Conservation (phyloP, 2,113 vertebrate genomes). For the Kryptolebias marmoratus region DNA sequence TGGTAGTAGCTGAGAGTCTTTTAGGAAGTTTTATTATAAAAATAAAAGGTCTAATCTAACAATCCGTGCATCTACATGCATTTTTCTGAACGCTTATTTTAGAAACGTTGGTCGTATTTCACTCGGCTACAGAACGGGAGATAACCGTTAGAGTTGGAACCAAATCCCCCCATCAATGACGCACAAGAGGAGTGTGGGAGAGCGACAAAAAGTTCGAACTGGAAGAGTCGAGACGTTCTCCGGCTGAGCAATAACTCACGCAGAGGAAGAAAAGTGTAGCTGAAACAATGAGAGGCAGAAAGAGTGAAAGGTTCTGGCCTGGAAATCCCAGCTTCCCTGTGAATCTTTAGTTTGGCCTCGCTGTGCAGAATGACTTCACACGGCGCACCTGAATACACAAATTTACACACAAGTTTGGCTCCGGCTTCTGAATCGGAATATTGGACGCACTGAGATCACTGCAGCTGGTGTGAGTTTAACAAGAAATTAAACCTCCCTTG, state of each 20-base stretch:
- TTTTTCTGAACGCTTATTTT: too few relatives aligned
- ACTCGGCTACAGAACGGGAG: not conserved
- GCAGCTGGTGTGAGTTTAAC: constrained; percentile 82
- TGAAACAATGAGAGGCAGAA: constrained; percentile 45
- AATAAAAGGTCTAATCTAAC: too few relatives aligned
- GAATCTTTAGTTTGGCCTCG: constrained; percentile 68
- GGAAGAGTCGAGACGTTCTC: constrained; percentile 9
- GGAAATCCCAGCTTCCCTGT: constrained; percentile 63
- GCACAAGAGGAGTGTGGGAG: constrained; percentile 21
- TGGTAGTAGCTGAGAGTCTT: too few relatives aligned
- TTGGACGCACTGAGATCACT: constrained; percentile 81
- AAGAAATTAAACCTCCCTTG: constrained; percentile 31
- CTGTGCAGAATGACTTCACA: constrained; percentile 76
- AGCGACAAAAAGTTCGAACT: constrained; percentile 13
- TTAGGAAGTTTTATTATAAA: too few relatives aligned
- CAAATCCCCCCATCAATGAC: constrained; percentile 2
- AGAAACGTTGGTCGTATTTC: not conserved
- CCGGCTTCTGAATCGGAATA: constrained; percentile 73
- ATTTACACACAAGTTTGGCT: constrained; percentile 76
- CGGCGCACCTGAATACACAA: constrained; percentile 83
- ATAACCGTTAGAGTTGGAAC: constrained; percentile 9
- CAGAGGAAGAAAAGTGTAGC: constrained; percentile 23
- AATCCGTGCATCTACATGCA: not conserved
- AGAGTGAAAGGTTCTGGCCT: constrained; percentile 64
- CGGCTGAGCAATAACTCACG: constrained; percentile 34